A percentile compares a stretch with the other conserved stretches of the same genome.
These are phyloP conservation scores for Hydropsyche betteni DNA, from an alignment of 2,888 invertebrate species.

Conservation along the genomic window DNA sequence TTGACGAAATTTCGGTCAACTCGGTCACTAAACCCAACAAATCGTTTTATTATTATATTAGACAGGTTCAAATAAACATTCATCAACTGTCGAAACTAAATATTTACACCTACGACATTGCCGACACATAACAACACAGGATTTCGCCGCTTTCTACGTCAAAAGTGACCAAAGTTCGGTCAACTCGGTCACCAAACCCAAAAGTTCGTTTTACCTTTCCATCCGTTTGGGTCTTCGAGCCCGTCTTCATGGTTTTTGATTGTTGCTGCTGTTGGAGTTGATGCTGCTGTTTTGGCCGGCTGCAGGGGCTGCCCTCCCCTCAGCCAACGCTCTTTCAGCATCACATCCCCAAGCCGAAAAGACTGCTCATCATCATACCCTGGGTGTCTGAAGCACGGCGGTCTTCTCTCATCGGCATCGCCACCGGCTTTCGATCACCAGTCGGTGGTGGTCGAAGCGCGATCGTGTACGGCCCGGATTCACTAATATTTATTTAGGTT, in stretches of 20 bases:
- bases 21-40: no score
- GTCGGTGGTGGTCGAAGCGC: background rate
- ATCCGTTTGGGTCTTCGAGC: conserved; percentile 5
- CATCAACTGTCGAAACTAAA: no score
- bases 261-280: conserved; percentile 24
- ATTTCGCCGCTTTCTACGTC: no score
- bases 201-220: conserved; percentile 2
- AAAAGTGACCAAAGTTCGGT: no score
- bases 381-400: conserved; percentile 11
- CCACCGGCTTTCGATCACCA: background rate
- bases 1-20: no score
- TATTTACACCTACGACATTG: no score
- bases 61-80: no score
- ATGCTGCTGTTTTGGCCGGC: conserved; percentile 29
- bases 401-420: conserved; percentile 25
- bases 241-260: conserved; percentile 19
- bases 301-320: conserved; percentile 38
- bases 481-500: no score
- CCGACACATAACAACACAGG: no score
- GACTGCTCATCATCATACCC: conserved; percentile 24
- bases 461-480: no score
- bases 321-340: conserved; percentile 31
- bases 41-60: no score
- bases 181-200: no score
- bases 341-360: conserved; percentile 33